Base-by-base conservation (phyloP, 1,140 invertebrate genomes). In the Drosophila neocordata region DNA sequence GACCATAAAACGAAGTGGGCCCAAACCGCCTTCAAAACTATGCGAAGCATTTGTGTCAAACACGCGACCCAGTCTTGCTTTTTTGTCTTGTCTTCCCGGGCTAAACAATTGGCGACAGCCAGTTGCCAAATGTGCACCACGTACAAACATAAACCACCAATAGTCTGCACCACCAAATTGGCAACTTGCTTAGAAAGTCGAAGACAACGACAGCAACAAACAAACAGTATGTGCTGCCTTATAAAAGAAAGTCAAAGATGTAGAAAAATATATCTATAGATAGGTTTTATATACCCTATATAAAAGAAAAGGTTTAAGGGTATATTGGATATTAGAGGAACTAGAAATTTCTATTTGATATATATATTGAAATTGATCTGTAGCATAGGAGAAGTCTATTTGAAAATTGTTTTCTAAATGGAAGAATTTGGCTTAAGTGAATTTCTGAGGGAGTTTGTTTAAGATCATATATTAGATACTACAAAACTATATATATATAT, bases 31-130 rank as follows among this genome's bases (percentile, higher is more conserved):
- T 88, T 88, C 83, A 88, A 88, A 88, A 88, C 83, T 88, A 88
- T 88, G 81, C 72, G 79, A 65, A 84, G 83, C 83, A 88, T 88
- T 88, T 88, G 83, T 88, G 83, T 88, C 83, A 88, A 88, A 89
- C 83, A 88, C 83, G 83, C 83, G 83, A 88, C 84, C 76, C 75
- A 88, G 83, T 83, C 83, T 77, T 87, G 65, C 38, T 35, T 37
- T 20, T 18, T 20, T 35, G 27, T 37, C 37, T 60, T 18, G 44
- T 27, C 62, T 35, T 37, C 31, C 53, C 67, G 66, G 69, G 69
- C 70, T 48, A 73, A 87, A 88, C 83, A 88, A 88, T 82, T 81
- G 78, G 66, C 64, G 77, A 66, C 61, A 77, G 41, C 41, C 41
- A 48, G 41, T 73, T 70, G 75, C 82, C 83, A 87, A 87, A 87